Evolutionary conservation across 1,140 invertebrate species (phyloP).

Genomic region (Rhizoglyphus robini): DNA sequence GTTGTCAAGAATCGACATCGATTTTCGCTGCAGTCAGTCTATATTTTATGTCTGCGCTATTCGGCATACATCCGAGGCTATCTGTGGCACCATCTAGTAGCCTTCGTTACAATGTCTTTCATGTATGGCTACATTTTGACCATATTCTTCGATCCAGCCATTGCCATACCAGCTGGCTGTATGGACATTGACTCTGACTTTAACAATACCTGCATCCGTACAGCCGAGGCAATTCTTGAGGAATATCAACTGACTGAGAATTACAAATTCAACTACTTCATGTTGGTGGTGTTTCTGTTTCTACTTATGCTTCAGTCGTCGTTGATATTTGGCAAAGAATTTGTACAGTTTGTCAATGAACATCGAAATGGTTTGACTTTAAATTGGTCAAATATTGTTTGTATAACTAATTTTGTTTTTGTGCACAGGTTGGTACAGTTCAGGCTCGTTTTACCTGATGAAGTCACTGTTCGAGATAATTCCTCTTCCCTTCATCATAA

Average conservation of each 20-base stretch:
- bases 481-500: background rate
- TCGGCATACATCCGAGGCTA: background rate
- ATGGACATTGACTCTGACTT: background rate
- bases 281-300: background rate
- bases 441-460: constrained; percentile 27
- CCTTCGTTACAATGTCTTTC: background rate
- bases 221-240: background rate
- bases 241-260: background rate
- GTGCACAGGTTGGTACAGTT: constrained; percentile 27
- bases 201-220: constrained; percentile 1
- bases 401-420: background rate
- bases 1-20: background rate
- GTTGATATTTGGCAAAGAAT: background rate
- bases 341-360: constrained; percentile 27
- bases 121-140: background rate
- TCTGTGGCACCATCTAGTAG: background rate
- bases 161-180: background rate
- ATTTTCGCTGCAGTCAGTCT: background rate
- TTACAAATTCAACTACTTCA: background rate
- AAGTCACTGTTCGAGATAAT: constrained; percentile 34
- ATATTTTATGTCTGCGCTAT: background rate
- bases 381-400: background rate
- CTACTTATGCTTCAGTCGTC: background rate
- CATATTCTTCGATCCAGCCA: background rate
- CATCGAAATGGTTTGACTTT: constrained; percentile 26